phyloP scores from a whole-genome alignment of 2,888 invertebrate species.

The Copidosoma aretas region DNA sequence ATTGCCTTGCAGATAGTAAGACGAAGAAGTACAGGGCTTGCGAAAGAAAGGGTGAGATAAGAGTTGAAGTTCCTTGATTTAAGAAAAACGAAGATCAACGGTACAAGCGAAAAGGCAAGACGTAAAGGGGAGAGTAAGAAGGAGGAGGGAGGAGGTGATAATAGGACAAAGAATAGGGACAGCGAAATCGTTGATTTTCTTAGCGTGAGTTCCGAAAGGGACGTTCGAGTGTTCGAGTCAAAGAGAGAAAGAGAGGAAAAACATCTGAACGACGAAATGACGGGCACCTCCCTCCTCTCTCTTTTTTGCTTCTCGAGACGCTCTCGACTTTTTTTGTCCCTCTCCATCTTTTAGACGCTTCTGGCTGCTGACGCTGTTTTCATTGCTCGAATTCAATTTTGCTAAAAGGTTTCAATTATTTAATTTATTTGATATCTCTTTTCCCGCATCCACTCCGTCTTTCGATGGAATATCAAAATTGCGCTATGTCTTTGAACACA shows the following conservation, averaged over 20 bases:
- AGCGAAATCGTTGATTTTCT: conserved; percentile 39
- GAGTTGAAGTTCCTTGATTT: background rate
- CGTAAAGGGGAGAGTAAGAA: conserved; percentile 27
- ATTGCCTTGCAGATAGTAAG: conserved; percentile 33
- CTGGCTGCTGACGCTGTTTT: conserved; percentile 34
- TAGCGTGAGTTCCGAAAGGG: conserved; percentile 35
- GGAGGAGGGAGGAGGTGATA: conserved; percentile 13
- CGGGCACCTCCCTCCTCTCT: conserved; percentile 7
- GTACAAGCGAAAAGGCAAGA: conserved; percentile 16
- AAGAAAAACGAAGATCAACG: conserved; percentile 26
- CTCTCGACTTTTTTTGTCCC: conserved; percentile 8
- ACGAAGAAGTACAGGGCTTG: conserved; percentile 24
- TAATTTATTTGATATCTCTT: conserved; percentile 38
- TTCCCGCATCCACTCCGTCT: background rate
- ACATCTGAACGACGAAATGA: conserved; percentile 25
- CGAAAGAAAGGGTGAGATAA: background rate
- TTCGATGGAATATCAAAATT: conserved; percentile 32
- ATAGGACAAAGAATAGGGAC: conserved; percentile 33
- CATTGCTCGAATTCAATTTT: conserved; percentile 38
- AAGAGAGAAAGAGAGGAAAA: conserved; percentile 8
- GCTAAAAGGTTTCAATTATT: conserved; percentile 43
- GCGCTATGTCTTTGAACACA: conserved; percentile 12
- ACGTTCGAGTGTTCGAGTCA: conserved; percentile 12
- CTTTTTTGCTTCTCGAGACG: background rate
- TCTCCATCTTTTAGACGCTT: background rate